Base-by-base conservation (phyloP, 2,888 invertebrate genomes). In the Vanessa cardui region DNA sequence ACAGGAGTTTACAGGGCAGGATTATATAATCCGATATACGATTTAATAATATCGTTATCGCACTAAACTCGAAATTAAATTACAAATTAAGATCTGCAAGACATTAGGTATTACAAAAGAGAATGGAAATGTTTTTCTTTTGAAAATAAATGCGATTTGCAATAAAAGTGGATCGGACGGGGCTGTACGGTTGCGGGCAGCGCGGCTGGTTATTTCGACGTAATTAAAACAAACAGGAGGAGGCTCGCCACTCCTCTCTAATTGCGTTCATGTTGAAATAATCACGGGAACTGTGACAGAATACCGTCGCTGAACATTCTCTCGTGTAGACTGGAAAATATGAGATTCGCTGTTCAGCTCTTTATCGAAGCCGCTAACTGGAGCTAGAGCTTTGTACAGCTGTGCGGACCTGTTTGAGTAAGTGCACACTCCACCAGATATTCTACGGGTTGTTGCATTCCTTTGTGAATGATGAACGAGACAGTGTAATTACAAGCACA, bases 151-250 rank as follows among this genome's bases (percentile, higher is more conserved):
- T 83, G 80, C 83, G 81, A 78, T 85, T 87, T 86, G 85, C 83
- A 85, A 87, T 87, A 87, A 88, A 87, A 88, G 84, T 82, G 83
- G 80, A 84, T 78, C 75, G 77, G 77, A 76, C 72, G 71, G 72
- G 74, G 74, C 68, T 65, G 73, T 74, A 64, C 74, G 79, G 74
- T 74, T 76, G 81, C 78, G 82, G 81, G 78, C 78, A 77, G 78
- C 66, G 81, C 81, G 81, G 77, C 81, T 80, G 85, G 83, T 76
- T 89, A 87, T 89, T 90, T 86, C 87, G 83, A 83, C 85, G 90
- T 91, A 92, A 92, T 92, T 91, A 92, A 92, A 91, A 90, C 91
- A 91, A 91, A 91, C 89, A 91, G 86, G 83, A 88, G 86, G 83
- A 86, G 86, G 85, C 85, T 82, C 82, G 83, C 85, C 87, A 89